Percentiles rank a stretch among this genome's conserved stretches.
These are phyloP conservation scores for Diabrotica virgifera DNA, from an alignment of 1,140 invertebrate genomes.

Conservation along the genomic window DNA sequence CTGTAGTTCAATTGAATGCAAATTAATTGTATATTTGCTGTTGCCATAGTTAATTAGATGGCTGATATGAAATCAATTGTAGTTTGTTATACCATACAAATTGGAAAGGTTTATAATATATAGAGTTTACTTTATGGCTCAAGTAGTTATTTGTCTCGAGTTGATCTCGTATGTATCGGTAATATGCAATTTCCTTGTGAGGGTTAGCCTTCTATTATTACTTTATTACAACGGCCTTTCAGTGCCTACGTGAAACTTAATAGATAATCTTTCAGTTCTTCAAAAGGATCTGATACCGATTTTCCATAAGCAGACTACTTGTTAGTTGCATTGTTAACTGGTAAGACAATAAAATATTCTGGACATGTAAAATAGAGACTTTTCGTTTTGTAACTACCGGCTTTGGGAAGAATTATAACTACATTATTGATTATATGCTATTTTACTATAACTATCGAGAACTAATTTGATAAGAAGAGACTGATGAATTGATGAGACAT, in stretches of 20 bases:
- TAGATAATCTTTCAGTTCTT: not conserved
- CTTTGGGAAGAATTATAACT: no score
- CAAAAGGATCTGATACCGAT: not conserved
- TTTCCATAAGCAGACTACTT: not conserved
- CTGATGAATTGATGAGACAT: no score
- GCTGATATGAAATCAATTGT: constrained; percentile 34
- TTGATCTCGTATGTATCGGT: constrained; percentile 5
- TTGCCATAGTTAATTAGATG: constrained; percentile 32
- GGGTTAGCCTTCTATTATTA: not conserved
- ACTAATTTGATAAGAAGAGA: no score
- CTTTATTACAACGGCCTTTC: not conserved
- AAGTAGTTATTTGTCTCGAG: constrained; percentile 6
- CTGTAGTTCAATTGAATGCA: constrained; percentile 32
- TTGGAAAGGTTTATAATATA: constrained; percentile 21
- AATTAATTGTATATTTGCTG: constrained; percentile 35
- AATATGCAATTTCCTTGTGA: constrained; percentile 8
- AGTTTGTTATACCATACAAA: constrained; percentile 35
- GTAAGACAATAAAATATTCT: not conserved
- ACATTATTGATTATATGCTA: no score
- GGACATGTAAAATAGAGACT: no score
- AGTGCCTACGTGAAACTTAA: not conserved
- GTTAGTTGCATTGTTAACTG: not conserved
- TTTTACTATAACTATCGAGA: no score
- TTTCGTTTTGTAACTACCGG: no score
- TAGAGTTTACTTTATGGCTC: constrained; percentile 8